Evolutionary conservation across 2,888 invertebrate genomes (phyloP).

Genomic region (Caenorhabditis angaria): DNA sequence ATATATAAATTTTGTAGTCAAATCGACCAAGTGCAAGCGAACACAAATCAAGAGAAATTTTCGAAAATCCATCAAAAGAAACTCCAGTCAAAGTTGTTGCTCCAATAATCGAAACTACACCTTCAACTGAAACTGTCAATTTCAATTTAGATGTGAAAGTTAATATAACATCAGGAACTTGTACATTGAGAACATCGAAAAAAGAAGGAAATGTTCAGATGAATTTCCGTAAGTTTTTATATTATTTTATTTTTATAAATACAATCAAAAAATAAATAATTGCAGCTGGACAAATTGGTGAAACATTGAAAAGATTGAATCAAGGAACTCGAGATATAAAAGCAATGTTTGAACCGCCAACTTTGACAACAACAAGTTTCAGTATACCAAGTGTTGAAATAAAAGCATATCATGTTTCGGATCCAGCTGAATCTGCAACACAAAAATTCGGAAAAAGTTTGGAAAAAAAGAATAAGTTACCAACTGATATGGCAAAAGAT

Average conservation of each 20-base stretch:
- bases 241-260: neutral
- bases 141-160: slow-evolving; percentile 69
- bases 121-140: slow-evolving; percentile 61
- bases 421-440: slow-evolving; percentile 27
- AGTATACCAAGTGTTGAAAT: slow-evolving; percentile 78
- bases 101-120: slow-evolving; percentile 2
- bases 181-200: slow-evolving; percentile 60
- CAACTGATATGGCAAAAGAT: slow-evolving; percentile 17
- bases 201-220: slow-evolving; percentile 28
- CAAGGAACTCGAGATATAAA: slow-evolving; percentile 35
- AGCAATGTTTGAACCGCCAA: slow-evolving; percentile 39
- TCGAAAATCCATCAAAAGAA: neutral
- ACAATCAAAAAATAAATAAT: neutral
- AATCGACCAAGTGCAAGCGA: neutral
- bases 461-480: slow-evolving; percentile 18
- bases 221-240: slow-evolving; percentile 16
- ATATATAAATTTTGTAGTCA: too few relatives aligned
- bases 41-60: neutral
- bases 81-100: neutral
- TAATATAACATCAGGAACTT: slow-evolving; percentile 64
- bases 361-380: slow-evolving; percentile 38
- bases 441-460: slow-evolving; percentile 17
- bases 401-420: slow-evolving; percentile 77
- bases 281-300: slow-evolving; percentile 23
- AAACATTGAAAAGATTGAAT: slow-evolving; percentile 33